These are phyloP conservation scores for Parascotia fuliginaria DNA, from an alignment of 2,888 invertebrate genomes.

Conservation along the genomic window DNA sequence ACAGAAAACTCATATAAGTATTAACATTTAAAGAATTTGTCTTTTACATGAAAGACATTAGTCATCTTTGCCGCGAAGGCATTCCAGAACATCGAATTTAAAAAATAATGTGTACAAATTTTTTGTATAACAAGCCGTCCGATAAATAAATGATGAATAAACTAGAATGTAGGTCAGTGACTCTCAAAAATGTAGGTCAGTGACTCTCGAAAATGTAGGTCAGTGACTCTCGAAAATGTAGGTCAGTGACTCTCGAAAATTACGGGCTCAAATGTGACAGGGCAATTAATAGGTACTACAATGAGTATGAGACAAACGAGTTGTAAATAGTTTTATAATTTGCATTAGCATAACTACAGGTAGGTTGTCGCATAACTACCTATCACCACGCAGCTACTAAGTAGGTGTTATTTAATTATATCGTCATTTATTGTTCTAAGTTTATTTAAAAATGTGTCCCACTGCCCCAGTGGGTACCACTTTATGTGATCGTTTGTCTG, in stretches of 20 bases:
- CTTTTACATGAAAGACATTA: slow-evolving; percentile 9
- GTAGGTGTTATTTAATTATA: too few relatives aligned
- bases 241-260: slow-evolving; percentile 21
- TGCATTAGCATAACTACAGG: too few relatives aligned
- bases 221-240: slow-evolving; percentile 21
- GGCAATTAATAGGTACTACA: slow-evolving; percentile 57
- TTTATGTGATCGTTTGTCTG: too few relatives aligned
- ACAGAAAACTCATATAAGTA: too few relatives aligned
- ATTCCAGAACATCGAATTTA: slow-evolving; percentile 7
- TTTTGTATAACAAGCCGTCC: slow-evolving; percentile 24
- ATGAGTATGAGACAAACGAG: slow-evolving; percentile 9
- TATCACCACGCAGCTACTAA: too few relatives aligned
- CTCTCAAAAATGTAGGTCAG: slow-evolving; percentile 14
- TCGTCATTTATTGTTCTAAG: too few relatives aligned
- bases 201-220: slow-evolving; percentile 22
- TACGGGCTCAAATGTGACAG: slow-evolving; percentile 53
- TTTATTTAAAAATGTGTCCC: too few relatives aligned
- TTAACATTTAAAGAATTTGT: too few relatives aligned
- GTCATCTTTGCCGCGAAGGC: slow-evolving; percentile 19
- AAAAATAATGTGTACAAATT: slow-evolving; percentile 16
- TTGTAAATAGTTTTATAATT: background rate
- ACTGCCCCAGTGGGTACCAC: too few relatives aligned
- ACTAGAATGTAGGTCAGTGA: slow-evolving; percentile 60
- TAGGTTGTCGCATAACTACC: too few relatives aligned
- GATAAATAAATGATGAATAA: slow-evolving; percentile 46